phyloP scores from a whole-genome alignment of 2,888 invertebrate genomes.

The Phoronis australis region DNA sequence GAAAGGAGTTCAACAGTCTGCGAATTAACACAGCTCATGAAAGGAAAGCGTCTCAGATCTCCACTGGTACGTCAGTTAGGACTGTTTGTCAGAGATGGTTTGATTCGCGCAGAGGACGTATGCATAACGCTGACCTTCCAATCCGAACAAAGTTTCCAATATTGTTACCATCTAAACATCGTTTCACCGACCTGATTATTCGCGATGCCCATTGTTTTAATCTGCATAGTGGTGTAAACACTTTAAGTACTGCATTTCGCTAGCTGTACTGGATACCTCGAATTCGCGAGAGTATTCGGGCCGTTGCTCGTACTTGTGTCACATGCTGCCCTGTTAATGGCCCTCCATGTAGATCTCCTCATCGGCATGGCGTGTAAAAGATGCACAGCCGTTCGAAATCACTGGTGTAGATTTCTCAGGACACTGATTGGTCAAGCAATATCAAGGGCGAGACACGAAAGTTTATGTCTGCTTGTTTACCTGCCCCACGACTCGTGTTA shows the following conservation, averaged over 20 bases:
- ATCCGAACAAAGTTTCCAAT: no score
- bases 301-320: conserved; percentile 9
- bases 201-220: no score
- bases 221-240: no score
- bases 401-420: conserved; percentile 17
- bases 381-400: conserved; percentile 10
- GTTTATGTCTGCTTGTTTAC: conserved; percentile 15
- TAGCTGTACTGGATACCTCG: conserved; percentile 13
- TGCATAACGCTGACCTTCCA: no score
- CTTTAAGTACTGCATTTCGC: conserved; percentile 9
- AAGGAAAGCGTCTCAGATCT: not conserved
- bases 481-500: conserved; percentile 13
- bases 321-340: conserved; percentile 11
- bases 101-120: conserved; percentile 6
- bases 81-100: not conserved
- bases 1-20: not conserved
- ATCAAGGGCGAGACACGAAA: conserved; percentile 5
- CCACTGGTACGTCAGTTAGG: not conserved
- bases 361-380: conserved; percentile 5
- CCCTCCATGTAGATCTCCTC: conserved; percentile 9
- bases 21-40: not conserved
- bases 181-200: no score
- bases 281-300: conserved; percentile 6
- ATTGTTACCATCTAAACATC: no score
- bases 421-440: conserved; percentile 2